Evolutionary conservation across 1,140 invertebrate species (phyloP), one percentile per base, ranked within the genome.

Genomic region (Ceratina australensis): DNA sequence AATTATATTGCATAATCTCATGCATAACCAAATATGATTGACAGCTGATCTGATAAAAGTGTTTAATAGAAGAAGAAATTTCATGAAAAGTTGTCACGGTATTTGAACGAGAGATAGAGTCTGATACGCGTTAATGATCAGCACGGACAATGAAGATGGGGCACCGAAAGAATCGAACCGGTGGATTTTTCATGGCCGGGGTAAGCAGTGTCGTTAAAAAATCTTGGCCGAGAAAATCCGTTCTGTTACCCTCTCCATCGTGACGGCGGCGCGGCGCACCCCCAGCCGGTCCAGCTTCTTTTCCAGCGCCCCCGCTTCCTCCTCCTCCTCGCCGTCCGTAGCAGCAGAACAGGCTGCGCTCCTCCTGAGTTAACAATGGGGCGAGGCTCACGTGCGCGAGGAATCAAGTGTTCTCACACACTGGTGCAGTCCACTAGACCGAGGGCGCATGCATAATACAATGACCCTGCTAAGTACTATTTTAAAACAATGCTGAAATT

Each of bases 401-500:
- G 89, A 92, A 92, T 92, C 92, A 92, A 92, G 91, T 92, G 92
- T 90, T 87, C 90, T 92, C 91, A 88, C 87, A 88, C 89, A 87
- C 88, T 84, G 87, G 80, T 80, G 87, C 86, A 78, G 79, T 80
- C 84, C 86, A 86, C 85, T 85, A 89, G 88, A 87, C 86, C 85
- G 89, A 88, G 89, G 87, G 90, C 89, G 89, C 91, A 92, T 92
- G 92, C 92, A 92, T 92, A 92, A 92, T 92, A 92, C 91, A 92
- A 92, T 92, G 91, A 92, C 91, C 92, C 90, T 90, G 91, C 90
- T 92, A 92, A 92, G 92, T 92, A 92, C 92, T 92, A 92, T 92
- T 92, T 92, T 92, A 92, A 92, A 92, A 92, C 92, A 92, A 92
- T 92, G 91, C 91, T 92, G 91, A 92, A 92, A 92, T 92, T 92